Evolutionary conservation across 2,888 invertebrate species (phyloP).

Genomic region (Eurois occulta): DNA sequence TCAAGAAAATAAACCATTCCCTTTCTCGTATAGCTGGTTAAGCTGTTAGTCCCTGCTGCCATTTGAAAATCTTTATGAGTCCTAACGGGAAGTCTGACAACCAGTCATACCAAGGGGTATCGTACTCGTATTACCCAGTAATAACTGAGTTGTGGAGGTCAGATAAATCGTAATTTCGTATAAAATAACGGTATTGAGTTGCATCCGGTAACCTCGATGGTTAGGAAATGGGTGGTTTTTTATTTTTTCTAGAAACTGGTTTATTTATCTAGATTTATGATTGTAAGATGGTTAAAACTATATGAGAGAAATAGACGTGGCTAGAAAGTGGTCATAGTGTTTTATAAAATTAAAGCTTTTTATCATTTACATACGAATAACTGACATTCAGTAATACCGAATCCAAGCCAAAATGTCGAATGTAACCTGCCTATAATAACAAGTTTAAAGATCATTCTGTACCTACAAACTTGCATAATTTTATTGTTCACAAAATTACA

Average conservation of each 20-base stretch:
- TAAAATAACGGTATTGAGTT: not conserved
- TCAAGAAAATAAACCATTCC: not conserved
- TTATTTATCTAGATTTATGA: no score
- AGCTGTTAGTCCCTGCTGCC: not conserved
- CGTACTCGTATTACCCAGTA: no score
- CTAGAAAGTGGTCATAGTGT: not conserved
- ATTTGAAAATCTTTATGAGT: not conserved
- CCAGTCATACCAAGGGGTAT: not conserved
- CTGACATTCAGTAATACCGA: constrained; percentile 1
- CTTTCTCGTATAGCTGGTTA: not conserved
- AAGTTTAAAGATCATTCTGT: constrained; percentile 6
- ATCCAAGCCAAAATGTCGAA: not conserved
- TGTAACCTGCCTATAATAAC: not conserved
- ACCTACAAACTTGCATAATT: constrained; percentile 48
- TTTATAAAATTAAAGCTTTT: not conserved
- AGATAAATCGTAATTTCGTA: not conserved
- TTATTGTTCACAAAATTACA: constrained; percentile 52
- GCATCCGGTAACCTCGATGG: not conserved
- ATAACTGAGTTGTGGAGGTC: not conserved
- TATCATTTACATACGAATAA: constrained; percentile 28
- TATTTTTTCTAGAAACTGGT: no score
- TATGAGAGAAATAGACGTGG: not conserved
- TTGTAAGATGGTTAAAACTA: not conserved
- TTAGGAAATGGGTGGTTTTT: not conserved
- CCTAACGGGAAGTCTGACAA: not conserved